phyloP scores from a whole-genome alignment of 2,113 vertebrate genomes.

The Abramis brama region DNA sequence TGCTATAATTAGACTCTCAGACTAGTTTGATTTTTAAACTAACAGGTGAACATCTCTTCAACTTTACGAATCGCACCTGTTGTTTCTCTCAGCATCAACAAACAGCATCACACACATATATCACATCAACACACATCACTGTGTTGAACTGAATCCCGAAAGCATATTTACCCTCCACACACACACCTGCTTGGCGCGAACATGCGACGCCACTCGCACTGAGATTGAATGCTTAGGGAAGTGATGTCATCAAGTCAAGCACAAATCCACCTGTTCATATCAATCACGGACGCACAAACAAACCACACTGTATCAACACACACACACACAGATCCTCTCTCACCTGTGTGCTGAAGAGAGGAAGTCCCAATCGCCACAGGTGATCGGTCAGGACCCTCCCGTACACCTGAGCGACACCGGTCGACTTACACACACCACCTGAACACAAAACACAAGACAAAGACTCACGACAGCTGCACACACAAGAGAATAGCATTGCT shows the following conservation, averaged over 20 bases:
- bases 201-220: neutral
- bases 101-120: constrained; percentile 3
- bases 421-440: constrained; percentile 74
- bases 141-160: neutral
- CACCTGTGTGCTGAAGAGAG: constrained; percentile 78
- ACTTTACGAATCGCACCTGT: neutral
- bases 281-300: neutral
- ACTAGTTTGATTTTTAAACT: neutral
- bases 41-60: neutral
- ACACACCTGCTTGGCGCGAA: neutral
- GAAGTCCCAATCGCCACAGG: constrained; percentile 76
- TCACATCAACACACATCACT: neutral
- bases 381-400: constrained; percentile 74
- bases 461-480: constrained; percentile 45
- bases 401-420: constrained; percentile 54
- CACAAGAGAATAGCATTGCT: neutral
- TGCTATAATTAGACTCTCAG: neutral
- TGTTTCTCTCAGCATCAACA: constrained; percentile 7
- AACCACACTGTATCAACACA: neutral
- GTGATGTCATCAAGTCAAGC: constrained; percentile 25
- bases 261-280: constrained; percentile 18
- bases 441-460: constrained; percentile 62
- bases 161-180: constrained; percentile 2
- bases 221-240: neutral
- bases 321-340: constrained; percentile 46